Evolutionary conservation across 1,140 invertebrate species (phyloP).

Genomic region (Drosophila baimaii): DNA sequence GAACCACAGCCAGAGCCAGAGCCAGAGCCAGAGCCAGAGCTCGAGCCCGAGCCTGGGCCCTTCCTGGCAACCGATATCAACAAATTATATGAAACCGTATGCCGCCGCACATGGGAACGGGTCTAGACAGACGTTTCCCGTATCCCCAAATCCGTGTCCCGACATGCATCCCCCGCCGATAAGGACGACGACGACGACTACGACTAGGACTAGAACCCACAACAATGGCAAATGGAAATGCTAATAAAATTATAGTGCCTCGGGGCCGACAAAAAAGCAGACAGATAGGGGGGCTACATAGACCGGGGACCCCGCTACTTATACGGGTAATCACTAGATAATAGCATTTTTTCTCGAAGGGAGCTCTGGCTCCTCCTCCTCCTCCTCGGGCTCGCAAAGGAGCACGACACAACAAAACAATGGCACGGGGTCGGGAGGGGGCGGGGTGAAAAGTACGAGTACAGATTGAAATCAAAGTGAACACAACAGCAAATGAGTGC

Average conservation of each 20-base stretch:
- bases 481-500: slow-evolving; percentile 38
- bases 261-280: slow-evolving; percentile 16
- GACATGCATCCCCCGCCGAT: slow-evolving; percentile 11
- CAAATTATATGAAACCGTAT: slow-evolving; percentile 53
- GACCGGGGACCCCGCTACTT: slow-evolving; percentile 22
- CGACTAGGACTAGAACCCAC: background rate
- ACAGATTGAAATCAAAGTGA: slow-evolving; percentile 46
- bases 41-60: background rate
- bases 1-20: background rate
- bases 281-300: background rate
- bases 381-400: background rate
- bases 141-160: background rate
- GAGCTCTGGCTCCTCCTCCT: too few relatives aligned
- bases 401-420: slow-evolving; percentile 30
- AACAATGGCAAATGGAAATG: slow-evolving; percentile 48
- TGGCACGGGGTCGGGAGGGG: background rate
- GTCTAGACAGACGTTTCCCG: slow-evolving; percentile 14
- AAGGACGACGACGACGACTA: too few relatives aligned
- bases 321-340: slow-evolving; percentile 51
- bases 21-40: background rate
- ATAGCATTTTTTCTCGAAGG: slow-evolving; percentile 45
- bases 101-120: slow-evolving; percentile 14
- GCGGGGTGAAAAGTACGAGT: slow-evolving; percentile 1
- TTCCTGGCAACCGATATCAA: slow-evolving; percentile 56
- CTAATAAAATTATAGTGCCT: slow-evolving; percentile 79